A percentile compares a stretch with the other conserved stretches of the same genome.
Evolutionary conservation across 2,113 vertebrate genomes (phyloP).

Genomic region (Pyxicephalus adspersus): DNA sequence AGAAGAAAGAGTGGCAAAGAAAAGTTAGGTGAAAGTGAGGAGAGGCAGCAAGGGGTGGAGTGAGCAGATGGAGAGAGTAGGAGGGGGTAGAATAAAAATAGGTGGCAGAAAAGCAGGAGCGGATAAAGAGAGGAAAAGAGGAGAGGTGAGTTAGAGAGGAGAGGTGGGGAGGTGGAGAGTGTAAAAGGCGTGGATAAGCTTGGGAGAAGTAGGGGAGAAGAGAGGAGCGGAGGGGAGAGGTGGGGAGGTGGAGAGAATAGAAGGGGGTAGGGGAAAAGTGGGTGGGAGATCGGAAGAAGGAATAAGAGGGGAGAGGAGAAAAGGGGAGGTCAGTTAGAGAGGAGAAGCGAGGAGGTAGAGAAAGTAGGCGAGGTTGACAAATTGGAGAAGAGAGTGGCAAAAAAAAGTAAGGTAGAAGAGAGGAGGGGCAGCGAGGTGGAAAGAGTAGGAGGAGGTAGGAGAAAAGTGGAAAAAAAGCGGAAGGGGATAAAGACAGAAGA

Average conservation of each 20-base stretch:
- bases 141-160: no score
- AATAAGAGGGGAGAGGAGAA: background rate
- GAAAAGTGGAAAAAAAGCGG: no score
- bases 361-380: no score
- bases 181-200: background rate
- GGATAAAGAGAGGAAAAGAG: background rate
- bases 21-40: no score
- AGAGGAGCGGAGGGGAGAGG: background rate
- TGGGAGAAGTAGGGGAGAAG: rapidly evolving
- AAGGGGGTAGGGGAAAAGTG: background rate
- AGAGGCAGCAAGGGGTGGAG: no score
- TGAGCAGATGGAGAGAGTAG: background rate
- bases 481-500: no score
- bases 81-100: no score
- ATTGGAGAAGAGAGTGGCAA: background rate
- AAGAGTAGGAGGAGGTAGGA: no score
- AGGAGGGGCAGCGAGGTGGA: background rate
- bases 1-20: background rate
- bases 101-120: no score
- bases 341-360: slow-evolving; percentile 38
- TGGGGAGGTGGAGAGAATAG: background rate
- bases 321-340: background rate
- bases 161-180: background rate
- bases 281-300: background rate
- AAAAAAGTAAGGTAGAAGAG: background rate